Conservation (phyloP, 2,888 invertebrate species). For the Mellilla xanthometata region DNA sequence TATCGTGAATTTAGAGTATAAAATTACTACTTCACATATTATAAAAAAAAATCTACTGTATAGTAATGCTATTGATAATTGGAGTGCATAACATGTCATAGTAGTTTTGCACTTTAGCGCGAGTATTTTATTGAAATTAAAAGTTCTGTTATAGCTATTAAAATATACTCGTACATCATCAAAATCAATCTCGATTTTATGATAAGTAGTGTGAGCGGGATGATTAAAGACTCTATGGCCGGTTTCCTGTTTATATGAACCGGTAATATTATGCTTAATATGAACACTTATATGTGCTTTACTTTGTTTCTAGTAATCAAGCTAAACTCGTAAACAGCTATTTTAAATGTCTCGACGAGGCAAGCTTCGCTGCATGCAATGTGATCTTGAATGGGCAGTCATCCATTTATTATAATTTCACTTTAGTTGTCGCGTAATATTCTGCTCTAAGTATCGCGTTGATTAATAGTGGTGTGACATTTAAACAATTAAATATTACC, state of each 20-base stretch:
- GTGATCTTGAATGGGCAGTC: constrained; percentile 1
- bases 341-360: not conserved
- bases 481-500: not conserved
- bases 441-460: not conserved
- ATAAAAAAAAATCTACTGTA: too few species aligned
- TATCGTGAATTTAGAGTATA: too few species aligned
- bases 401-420: constrained; percentile 8
- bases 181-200: constrained; percentile 11
- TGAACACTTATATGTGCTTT: not conserved
- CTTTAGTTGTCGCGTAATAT: constrained; percentile 7
- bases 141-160: too few species aligned
- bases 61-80: too few species aligned
- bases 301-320: not conserved
- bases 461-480: constrained; percentile 4
- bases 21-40: too few species aligned
- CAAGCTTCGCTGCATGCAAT: not conserved
- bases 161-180: constrained; percentile 1
- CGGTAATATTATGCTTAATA: not conserved
- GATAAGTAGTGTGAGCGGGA: constrained; percentile 3
- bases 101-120: too few species aligned
- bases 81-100: too few species aligned
- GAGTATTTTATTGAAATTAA: too few species aligned
- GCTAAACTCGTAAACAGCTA: not conserved
- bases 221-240: constrained; percentile 28
- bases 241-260: constrained; percentile 10